These are phyloP conservation scores for Ceratoteleas bidentatus DNA, from an alignment of 1,140 invertebrate genomes.

Conservation along the genomic window DNA sequence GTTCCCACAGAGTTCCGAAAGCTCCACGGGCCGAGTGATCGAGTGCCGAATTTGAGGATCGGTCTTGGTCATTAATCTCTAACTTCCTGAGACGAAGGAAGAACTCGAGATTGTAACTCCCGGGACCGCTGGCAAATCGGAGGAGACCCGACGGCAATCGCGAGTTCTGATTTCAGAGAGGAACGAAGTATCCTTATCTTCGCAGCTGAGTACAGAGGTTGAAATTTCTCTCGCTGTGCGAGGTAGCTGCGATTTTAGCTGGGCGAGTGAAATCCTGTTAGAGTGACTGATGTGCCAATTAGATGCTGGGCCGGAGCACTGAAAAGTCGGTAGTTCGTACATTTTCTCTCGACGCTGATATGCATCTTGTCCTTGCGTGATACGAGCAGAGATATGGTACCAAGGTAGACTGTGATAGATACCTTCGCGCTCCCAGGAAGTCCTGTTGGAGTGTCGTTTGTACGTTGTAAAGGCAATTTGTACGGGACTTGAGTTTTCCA, in stretches of 20 bases:
- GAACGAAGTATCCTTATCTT: too few relatives aligned
- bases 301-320: not conserved
- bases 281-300: constrained; percentile 6
- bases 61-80: constrained; percentile 49
- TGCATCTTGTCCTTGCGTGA: not conserved
- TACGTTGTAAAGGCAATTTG: not conserved
- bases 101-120: constrained; percentile 11
- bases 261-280: not conserved
- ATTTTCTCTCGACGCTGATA: not conserved
- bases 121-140: not conserved
- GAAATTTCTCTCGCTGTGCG: not conserved
- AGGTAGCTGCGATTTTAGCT: not conserved
- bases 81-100: constrained; percentile 31
- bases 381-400: not conserved
- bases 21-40: not conserved
- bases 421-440: not conserved
- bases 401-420: not conserved
- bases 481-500: not conserved
- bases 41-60: constrained; percentile 22
- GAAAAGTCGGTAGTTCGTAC: not conserved
- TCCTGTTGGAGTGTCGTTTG: not conserved
- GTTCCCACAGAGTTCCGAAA: not conserved
- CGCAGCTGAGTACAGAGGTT: not conserved
- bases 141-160: not conserved
- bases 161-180: not conserved